Conservation (phyloP, 2,888 invertebrate genomes). For the Eupithecia centaureata region DNA sequence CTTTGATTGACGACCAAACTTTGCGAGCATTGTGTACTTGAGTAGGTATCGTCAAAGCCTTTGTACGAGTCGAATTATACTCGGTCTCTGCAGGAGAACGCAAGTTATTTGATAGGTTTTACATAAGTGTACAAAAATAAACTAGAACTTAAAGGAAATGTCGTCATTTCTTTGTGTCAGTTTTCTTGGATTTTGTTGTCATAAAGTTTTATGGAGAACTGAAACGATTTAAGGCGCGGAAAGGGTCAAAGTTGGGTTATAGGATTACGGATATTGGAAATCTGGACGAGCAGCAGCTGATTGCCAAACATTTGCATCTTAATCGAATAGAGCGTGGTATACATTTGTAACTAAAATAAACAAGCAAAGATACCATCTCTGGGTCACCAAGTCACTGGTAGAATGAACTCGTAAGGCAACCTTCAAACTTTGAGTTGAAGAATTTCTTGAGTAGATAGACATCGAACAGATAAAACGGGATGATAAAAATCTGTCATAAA, state of each 20-base stretch:
- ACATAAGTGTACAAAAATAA: not conserved
- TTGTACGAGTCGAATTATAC: slow-evolving; percentile 11
- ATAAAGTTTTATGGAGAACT: slow-evolving; percentile 16
- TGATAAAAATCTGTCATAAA: slow-evolving; percentile 6
- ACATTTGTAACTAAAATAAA: not conserved
- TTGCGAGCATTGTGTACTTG: slow-evolving; percentile 31
- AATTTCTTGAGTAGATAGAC: not conserved
- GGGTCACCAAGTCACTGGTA: not conserved
- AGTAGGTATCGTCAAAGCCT: slow-evolving; percentile 20
- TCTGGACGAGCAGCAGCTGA: slow-evolving; percentile 40
- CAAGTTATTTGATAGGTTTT: not conserved
- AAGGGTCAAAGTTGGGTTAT: slow-evolving; percentile 23
- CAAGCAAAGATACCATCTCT: no score
- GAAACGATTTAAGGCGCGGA: slow-evolving; percentile 19
- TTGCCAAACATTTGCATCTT: slow-evolving; percentile 4
- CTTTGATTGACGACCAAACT: slow-evolving; percentile 42
- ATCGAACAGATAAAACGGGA: not conserved
- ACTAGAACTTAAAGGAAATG: not conserved
- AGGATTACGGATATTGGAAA: slow-evolving; percentile 41
- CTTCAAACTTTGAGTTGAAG: not conserved
- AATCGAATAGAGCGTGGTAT: not conserved
- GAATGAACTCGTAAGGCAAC: not conserved
- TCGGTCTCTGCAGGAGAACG: not conserved
- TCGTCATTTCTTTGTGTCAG: not conserved
- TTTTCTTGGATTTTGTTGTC: slow-evolving; percentile 6